phyloP scores from a whole-genome alignment of 2,888 invertebrate species.

The Spisula solida region DNA sequence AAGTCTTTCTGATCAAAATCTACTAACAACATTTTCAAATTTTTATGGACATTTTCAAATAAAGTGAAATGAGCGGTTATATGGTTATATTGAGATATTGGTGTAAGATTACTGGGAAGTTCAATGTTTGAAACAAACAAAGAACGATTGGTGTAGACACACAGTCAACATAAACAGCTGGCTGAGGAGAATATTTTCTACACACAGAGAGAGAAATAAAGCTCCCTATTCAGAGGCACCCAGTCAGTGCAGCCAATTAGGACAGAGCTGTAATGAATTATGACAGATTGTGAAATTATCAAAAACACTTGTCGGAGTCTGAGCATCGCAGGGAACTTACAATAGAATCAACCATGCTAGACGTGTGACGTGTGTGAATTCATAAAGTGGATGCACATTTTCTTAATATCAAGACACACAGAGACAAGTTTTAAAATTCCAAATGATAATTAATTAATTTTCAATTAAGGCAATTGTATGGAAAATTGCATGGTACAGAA shows the following conservation, averaged over 20 bases:
- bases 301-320: conserved; percentile 8
- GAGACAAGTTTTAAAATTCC: not conserved
- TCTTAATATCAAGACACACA: conserved; percentile 9
- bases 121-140: conserved; percentile 11
- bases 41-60: conserved; percentile 14
- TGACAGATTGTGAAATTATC: conserved; percentile 7
- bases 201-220: not conserved
- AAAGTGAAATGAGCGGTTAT: conserved; percentile 9
- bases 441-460: not conserved
- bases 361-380: not conserved
- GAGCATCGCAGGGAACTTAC: not conserved
- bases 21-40: conserved; percentile 2
- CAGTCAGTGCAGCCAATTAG: not conserved
- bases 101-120: not conserved
- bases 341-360: not conserved
- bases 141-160: not conserved
- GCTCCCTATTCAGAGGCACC: not conserved
- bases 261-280: conserved; percentile 7
- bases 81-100: not conserved
- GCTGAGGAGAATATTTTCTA: conserved; percentile 11
- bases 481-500: not conserved
- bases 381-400: conserved; percentile 1
- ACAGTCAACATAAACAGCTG: conserved; percentile 33
- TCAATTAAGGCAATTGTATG: conserved; percentile 1
- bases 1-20: not conserved